Conservation (phyloP, 2,113 vertebrate species). For the Pelusios castaneus region DNA sequence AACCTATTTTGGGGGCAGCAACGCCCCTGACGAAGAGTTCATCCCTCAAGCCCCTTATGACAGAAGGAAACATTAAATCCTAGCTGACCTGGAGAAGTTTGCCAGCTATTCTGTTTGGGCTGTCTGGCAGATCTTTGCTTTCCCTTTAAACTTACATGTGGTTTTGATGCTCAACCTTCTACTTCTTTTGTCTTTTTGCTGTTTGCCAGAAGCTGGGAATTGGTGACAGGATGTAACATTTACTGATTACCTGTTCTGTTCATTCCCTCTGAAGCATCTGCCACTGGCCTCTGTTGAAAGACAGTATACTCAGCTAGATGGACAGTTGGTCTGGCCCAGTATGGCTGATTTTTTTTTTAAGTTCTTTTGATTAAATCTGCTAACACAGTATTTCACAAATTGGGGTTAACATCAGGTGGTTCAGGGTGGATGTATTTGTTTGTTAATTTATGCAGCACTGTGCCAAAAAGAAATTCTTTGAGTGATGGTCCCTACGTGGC, state of each 20-base stretch:
- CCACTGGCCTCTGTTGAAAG: too few relatives aligned
- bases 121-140: neutral
- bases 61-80: neutral
- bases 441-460: neutral
- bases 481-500: too few relatives aligned
- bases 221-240: too few relatives aligned
- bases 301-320: too few relatives aligned
- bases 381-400: neutral
- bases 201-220: too few relatives aligned
- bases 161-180: neutral
- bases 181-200: neutral
- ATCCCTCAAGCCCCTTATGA: neutral
- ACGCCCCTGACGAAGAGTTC: neutral
- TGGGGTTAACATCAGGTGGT: neutral
- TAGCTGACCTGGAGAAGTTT: neutral
- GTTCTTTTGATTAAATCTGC: neutral
- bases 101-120: neutral
- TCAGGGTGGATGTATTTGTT: neutral
- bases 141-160: neutral
- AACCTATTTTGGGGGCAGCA: too few relatives aligned
- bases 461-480: neutral
- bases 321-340: too few relatives aligned
- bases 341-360: too few relatives aligned
- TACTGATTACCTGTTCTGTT: too few relatives aligned
- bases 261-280: too few relatives aligned